Conservation (phyloP, 2,888 invertebrate species). For the Lydus trimaculatus region DNA sequence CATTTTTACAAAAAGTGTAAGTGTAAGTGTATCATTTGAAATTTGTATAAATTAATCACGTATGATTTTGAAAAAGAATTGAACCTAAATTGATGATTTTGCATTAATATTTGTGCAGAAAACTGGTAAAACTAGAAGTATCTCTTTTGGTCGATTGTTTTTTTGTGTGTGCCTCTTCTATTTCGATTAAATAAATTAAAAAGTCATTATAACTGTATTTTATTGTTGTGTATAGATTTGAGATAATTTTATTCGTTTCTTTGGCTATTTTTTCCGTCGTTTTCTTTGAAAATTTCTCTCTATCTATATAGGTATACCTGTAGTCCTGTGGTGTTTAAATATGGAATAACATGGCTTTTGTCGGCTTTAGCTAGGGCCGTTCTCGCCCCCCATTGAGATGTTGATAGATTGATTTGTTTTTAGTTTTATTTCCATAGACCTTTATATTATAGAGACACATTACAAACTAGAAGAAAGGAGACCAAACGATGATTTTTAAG, state of each 20-base stretch:
- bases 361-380: slow-evolving; percentile 53
- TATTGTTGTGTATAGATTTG: neutral
- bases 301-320: no score
- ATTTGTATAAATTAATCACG: no score
- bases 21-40: no score
- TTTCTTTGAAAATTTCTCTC: neutral
- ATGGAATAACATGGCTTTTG: slow-evolving; percentile 59
- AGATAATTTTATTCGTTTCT: neutral
- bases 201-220: neutral
- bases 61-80: no score
- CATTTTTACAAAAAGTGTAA: no score
- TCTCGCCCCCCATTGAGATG: slow-evolving; percentile 55
- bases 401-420: slow-evolving; percentile 61
- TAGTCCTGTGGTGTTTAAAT: slow-evolving; percentile 49
- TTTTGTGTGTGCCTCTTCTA: neutral
- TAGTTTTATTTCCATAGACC: slow-evolving; percentile 45
- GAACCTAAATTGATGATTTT: no score
- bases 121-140: no score
- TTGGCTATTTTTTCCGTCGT: neutral
- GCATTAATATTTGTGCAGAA: no score
- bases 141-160: no score
- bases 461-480: neutral
- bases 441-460: neutral
- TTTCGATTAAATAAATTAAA: neutral
- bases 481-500: neutral